These are phyloP conservation scores for Rhinella marina DNA, from an alignment of 2,797 vertebrate genomes.

Conservation along the genomic window DNA sequence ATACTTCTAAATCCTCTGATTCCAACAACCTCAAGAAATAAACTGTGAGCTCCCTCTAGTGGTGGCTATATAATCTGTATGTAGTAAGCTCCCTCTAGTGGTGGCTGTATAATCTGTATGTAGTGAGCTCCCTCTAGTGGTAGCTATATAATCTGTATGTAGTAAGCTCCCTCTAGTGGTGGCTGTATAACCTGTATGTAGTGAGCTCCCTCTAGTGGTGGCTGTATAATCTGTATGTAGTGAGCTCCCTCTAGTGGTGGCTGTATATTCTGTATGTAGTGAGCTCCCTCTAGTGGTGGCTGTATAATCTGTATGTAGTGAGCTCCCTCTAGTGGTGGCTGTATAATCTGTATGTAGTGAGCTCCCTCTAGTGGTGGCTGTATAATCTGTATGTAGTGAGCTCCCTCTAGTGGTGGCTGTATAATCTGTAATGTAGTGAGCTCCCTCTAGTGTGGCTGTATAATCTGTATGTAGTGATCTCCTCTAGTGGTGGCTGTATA, in stretches of 20 bases:
- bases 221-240: background rate
- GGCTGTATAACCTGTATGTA: background rate
- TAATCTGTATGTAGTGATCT: background rate
- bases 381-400: background rate
- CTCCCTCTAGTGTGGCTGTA: background rate
- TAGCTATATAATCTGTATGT: background rate
- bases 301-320: background rate
- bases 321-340: background rate
- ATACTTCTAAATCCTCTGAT: background rate
- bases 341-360: background rate
- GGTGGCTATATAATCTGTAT: too few species aligned
- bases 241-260: background rate
- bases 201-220: background rate
- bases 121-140: background rate
- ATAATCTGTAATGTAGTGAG: background rate
- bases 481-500: background rate
- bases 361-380: background rate
- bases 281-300: background rate
- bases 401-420: background rate
- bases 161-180: background rate
- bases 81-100: too few species aligned
- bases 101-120: background rate
- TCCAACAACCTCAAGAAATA: too few species aligned
- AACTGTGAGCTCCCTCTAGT: too few species aligned
- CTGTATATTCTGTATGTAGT: background rate